These are phyloP conservation scores for Mimachlamys varia DNA, from an alignment of 2,888 invertebrate genomes.

Conservation along the genomic window DNA sequence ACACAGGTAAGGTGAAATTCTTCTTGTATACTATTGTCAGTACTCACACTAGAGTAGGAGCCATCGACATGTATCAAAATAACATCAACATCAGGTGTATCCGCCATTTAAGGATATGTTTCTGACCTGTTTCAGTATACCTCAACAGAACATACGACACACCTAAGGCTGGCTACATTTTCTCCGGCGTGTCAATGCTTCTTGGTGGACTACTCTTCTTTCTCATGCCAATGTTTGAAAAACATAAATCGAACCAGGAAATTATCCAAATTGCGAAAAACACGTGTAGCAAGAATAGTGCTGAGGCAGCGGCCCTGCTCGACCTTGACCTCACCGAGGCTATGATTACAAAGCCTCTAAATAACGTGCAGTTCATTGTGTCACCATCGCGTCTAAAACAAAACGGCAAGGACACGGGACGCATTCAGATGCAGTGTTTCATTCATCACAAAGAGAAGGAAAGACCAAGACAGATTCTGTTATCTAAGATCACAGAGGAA, in stretches of 20 bases:
- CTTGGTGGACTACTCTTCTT: conserved; percentile 74
- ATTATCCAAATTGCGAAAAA: conserved; percentile 75
- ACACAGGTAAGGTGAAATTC: too few species aligned
- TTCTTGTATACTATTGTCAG: too few species aligned
- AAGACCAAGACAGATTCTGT: conserved; percentile 71
- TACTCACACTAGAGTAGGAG: too few species aligned
- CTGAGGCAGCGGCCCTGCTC: conserved; percentile 75
- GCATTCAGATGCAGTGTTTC: conserved; percentile 73
- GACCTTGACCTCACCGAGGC: conserved; percentile 75
- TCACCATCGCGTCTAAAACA: conserved; percentile 69
- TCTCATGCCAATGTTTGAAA: conserved; percentile 75
- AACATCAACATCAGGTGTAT: too few species aligned
- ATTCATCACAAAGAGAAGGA: conserved; percentile 73
- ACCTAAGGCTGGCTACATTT: conserved; percentile 71
- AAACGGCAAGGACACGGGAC: conserved; percentile 65
- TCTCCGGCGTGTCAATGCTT: conserved; percentile 74
- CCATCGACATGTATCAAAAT: too few species aligned
- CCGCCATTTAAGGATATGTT: too few species aligned
- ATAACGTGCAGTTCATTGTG: conserved; percentile 71
- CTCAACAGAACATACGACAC: conserved; percentile 62
- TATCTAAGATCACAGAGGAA: conserved; percentile 76
- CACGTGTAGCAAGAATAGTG: conserved; percentile 69
- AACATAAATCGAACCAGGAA: conserved; percentile 76
- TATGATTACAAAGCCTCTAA: conserved; percentile 69
- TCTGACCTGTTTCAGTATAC: conserved; percentile 70